phyloP scores from a whole-genome alignment of 2,797 vertebrate species.

The Chelidonichthys spinosus region DNA sequence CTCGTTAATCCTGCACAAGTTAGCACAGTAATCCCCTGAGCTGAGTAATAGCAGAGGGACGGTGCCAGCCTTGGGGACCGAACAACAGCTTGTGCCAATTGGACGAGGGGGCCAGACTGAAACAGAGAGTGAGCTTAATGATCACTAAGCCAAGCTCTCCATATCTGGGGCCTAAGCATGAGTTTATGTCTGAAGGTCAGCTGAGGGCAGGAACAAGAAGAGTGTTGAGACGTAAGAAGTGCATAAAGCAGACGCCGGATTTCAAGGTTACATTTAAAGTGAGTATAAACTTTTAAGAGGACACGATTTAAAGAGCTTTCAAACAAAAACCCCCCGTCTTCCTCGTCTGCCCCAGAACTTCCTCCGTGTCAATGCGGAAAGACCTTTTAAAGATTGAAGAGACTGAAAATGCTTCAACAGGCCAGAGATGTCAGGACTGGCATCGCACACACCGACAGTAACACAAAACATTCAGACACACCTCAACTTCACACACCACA shows the following conservation, averaged over 20 bases:
- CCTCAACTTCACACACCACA: neutral
- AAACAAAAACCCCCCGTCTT: conserved; percentile 39
- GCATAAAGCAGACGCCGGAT: neutral
- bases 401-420: conserved; percentile 19
- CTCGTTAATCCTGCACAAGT: conserved; percentile 75
- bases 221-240: conserved; percentile 1
- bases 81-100: conserved; percentile 67
- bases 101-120: conserved; percentile 45
- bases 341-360: conserved; percentile 32
- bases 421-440: conserved; percentile 9
- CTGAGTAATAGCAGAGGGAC: conserved; percentile 64
- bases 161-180: neutral
- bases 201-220: conserved; percentile 7
- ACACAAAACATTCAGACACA: conserved; percentile 42
- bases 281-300: conserved; percentile 19
- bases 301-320: conserved; percentile 48
- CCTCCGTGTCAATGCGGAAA: conserved; percentile 4
- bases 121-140: conserved; percentile 51
- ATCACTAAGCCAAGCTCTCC: neutral
- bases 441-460: conserved; percentile 45
- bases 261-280: conserved; percentile 19
- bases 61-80: conserved; percentile 45
- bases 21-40: conserved; percentile 74
- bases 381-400: conserved; percentile 38
- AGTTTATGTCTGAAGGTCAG: conserved; percentile 23